Base-by-base conservation (phyloP, 2,888 invertebrate genomes). In the Stenodema calcarata region DNA sequence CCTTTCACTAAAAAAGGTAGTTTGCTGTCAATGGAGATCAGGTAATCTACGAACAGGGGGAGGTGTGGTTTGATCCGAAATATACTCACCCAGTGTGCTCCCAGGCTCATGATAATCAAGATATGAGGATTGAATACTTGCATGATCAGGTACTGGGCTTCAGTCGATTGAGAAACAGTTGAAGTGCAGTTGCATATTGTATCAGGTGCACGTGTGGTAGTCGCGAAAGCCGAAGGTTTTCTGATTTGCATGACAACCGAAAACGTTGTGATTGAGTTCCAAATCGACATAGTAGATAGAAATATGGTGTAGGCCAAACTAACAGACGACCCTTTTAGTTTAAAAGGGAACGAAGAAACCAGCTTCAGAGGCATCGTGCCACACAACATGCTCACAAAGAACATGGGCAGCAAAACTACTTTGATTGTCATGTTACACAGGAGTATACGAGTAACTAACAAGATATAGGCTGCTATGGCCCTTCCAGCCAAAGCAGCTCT, bases 81-180 rank as follows among this genome's bases (percentile, higher is more conserved):
- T 2, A 84, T n/a, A 18, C 73, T 73, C n/a, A 47, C 44, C 84
- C 70, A 73, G 35, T 84, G 70, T 18, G 84, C 73, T 69, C 79
- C 86, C 23, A 86, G 69, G 70, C 86, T 86, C 86, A 86, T 86
- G 42, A 78, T 23, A 3, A 79, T 86, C 69, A 86, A 62, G 41
- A 79, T 79, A 16, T 79, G 69, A 3, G 86, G 79, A 42, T 86
- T 86, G 9, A 86, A 62, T 9, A 41, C 7, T 30, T 86, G 50
- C 3, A 85, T 54, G 23, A 41, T 12, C 35, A 35, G 0, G 28
- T 73, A 62, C 27, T 23, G 62, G n/a, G 50, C 50, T 23, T 62
- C 62, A 27, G 62, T 23, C 11, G 62, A 23, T 62, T 62, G 23
- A 23, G 23, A 47, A 47, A 12, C 12, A 7, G 62, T 4, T 0